A percentile compares a stretch with the other conserved stretches of the same genome.
Conservation (phyloP, 2,888 invertebrate genomes). For the Mythimna albipuncta region DNA sequence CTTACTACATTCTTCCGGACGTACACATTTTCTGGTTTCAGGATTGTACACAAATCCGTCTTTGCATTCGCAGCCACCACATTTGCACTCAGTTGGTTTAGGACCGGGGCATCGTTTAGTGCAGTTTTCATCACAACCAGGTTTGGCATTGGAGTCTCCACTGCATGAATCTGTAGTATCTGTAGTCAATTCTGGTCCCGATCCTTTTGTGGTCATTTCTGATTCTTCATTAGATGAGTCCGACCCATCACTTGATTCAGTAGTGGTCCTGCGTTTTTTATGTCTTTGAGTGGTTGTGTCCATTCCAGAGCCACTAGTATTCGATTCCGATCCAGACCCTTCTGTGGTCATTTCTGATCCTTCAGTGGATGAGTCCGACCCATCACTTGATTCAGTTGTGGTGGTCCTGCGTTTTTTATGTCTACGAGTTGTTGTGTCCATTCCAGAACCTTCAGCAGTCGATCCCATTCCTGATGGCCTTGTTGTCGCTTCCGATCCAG, state of each 20-base stretch:
- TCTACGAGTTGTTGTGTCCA: not conserved
- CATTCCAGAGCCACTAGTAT: not conserved
- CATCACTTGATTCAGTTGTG: not conserved
- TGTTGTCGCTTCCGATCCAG: not conserved
- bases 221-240: not conserved
- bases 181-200: not conserved
- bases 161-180: slow-evolving; percentile 32
- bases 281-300: not conserved
- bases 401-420: not conserved
- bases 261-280: not conserved
- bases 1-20: slow-evolving; percentile 10
- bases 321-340: no score
- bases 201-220: not conserved
- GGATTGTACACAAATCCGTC: slow-evolving; percentile 57
- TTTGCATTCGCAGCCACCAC: slow-evolving; percentile 65
- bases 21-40: slow-evolving; percentile 60
- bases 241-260: not conserved
- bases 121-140: slow-evolving; percentile 39
- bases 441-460: not conserved
- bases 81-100: slow-evolving; percentile 27
- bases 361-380: no score
- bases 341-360: no score
- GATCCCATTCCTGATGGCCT: not conserved
- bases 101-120: slow-evolving; percentile 37
- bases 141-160: slow-evolving; percentile 50